A percentile compares a stretch with the other conserved stretches of the same genome.
Evolutionary conservation across 2,888 invertebrate genomes (phyloP).

Genomic region (Polia nebulosa): DNA sequence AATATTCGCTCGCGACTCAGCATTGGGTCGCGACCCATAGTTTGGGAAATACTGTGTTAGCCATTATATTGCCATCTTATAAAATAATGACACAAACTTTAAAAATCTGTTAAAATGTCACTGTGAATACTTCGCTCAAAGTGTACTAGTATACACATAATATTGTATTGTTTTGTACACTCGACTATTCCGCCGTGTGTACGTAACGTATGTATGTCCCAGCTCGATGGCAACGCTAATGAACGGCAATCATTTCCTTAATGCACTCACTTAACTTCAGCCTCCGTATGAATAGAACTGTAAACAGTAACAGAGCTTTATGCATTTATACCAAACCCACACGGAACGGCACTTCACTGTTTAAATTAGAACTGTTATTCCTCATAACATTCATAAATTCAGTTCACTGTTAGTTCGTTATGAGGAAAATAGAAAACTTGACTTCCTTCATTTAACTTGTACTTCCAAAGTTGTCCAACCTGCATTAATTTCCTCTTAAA

Average conservation of each 20-base stretch:
- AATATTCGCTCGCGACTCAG: too few relatives aligned
- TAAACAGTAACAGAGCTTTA: slow-evolving; percentile 44
- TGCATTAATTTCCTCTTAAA: slow-evolving; percentile 34
- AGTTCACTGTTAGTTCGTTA: slow-evolving; percentile 3
- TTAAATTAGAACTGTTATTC: slow-evolving; percentile 42
- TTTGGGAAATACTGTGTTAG: too few relatives aligned
- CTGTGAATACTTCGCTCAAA: too few relatives aligned
- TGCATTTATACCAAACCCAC: slow-evolving; percentile 43
- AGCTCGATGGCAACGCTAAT: slow-evolving; percentile 42
- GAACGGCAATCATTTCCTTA: slow-evolving; percentile 58
- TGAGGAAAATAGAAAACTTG: slow-evolving; percentile 1
- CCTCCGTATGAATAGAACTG: slow-evolving; percentile 53
- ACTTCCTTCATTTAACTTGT: slow-evolving; percentile 5
- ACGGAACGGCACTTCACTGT: slow-evolving; percentile 32
- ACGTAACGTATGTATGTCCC: slow-evolving; percentile 33
- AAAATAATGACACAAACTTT: background rate
- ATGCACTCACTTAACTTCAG: slow-evolving; percentile 60
- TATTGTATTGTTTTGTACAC: too few relatives aligned
- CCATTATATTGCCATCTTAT: background rate
- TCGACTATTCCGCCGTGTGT: slow-evolving; percentile 18
- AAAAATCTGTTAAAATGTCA: too few relatives aligned
- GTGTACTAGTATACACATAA: too few relatives aligned
- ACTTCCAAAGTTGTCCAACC: slow-evolving; percentile 11
- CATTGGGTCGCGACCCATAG: too few relatives aligned
- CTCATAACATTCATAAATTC: slow-evolving; percentile 40